Evolutionary conservation across 2,888 invertebrate genomes (phyloP), one percentile per base, ranked within the genome.

Genomic region (Heliconius charithonia): DNA sequence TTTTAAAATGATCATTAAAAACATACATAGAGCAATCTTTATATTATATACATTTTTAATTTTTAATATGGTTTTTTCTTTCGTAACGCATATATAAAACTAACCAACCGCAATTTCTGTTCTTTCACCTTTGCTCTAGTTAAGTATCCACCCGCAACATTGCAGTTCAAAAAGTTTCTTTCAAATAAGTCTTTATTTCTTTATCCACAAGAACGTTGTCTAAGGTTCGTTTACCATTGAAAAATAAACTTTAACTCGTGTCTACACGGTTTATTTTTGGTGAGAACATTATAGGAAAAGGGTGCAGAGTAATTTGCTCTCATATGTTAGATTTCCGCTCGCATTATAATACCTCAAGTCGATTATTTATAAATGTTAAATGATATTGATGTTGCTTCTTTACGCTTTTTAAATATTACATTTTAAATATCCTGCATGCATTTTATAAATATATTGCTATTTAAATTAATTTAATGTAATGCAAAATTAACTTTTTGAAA

Each of bases 81-180:
- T 74, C 37, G 27, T 41, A 74, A 74, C 27, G 45, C 27, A 63
- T 74, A 19, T 41, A n/a, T 74, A 74, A 63, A 74, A 74, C 74
- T 74, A 74, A 65, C 59, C 41, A 59, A 67, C 59, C 45, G 67
- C 77, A 77, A 45, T 78, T 78, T 66, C 74, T 84, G 85, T 85
- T 94, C 94, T 94, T 94, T 94, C 94, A 94, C 93, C 94, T 94
- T 92, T 94, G 94, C 90, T 91, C 94, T 86, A 93, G 86, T 89
- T 94, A 90, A 85, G 84, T 79, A 86, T 76, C 83, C 92, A 89
- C 85, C 93, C 91, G 78, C 82, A 92, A 88, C 85, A 92, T 91
- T 89, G 92, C 93, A 90, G 81, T 86, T 91, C 89, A 65, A 41
- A 29, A 29, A 25, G 27, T 37, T 69, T 79, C 67, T 73, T 29